These are phyloP conservation scores for Drosophila elegans DNA, from an alignment of 1,140 invertebrate species.

Conservation along the genomic window DNA sequence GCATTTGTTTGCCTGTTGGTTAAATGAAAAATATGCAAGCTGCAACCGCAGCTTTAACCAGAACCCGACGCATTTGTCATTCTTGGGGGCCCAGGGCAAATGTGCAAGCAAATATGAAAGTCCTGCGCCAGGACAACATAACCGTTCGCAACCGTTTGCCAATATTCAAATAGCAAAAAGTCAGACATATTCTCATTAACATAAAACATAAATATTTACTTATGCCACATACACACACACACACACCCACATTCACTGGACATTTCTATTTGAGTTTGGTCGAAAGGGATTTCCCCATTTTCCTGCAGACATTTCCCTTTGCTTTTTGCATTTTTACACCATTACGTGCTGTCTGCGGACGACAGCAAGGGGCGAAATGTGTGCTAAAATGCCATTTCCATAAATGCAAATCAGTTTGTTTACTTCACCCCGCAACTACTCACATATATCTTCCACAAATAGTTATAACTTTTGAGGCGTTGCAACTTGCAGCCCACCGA, in stretches of 20 bases:
- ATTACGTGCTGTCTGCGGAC: conserved; percentile 55
- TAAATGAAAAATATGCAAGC: conserved; percentile 55
- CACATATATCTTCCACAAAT: conserved; percentile 66
- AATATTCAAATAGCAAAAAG: conserved; percentile 83
- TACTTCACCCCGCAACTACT: conserved; percentile 42
- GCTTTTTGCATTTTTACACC: conserved; percentile 77
- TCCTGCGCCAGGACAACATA: conserved; percentile 34
- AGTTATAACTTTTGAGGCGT: conserved; percentile 69
- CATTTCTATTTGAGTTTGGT: conserved; percentile 72
- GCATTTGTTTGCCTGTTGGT: conserved; percentile 55
- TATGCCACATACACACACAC: conserved; percentile 58
- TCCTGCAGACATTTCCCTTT: conserved; percentile 55
- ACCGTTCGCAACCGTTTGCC: conserved; percentile 57
- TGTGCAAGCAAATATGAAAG: conserved; percentile 38
- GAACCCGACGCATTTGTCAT: conserved; percentile 76
- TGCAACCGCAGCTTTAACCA: conserved; percentile 76
- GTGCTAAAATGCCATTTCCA: conserved; percentile 74
- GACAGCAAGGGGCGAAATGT: conserved; percentile 27
- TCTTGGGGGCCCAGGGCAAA: conserved; percentile 43
- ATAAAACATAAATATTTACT: conserved; percentile 84
- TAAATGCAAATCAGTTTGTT: conserved; percentile 83
- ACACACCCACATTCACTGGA: conserved; percentile 40
- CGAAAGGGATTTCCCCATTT: conserved; percentile 48
- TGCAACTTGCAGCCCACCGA: conserved; percentile 26
- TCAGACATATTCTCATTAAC: conserved; percentile 84